phyloP scores from a whole-genome alignment of 64 coral and sea anemone genomes.

The Hydrozoanthus tunicans region DNA sequence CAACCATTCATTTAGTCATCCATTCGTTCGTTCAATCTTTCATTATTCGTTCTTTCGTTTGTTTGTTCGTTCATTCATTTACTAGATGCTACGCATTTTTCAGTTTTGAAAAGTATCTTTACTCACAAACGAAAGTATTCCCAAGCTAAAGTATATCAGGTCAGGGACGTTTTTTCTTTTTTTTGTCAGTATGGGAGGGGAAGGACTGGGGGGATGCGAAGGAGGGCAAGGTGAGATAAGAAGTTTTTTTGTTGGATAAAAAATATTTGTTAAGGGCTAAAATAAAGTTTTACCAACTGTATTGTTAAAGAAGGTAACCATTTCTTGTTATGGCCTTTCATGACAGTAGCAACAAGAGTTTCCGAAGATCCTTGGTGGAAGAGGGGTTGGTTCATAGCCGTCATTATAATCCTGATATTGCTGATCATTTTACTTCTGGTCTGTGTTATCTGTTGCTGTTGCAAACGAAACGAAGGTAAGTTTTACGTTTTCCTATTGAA shows the following conservation, averaged over 20 bases:
- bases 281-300: no score
- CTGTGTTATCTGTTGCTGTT: slow-evolving; percentile 17
- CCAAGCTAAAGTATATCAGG: no score
- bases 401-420: slow-evolving; percentile 3
- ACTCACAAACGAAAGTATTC: no score
- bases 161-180: no score
- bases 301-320: no score
- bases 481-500: no score
- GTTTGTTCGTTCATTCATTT: not conserved
- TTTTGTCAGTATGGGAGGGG: no score
- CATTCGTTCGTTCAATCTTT: not conserved
- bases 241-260: not conserved
- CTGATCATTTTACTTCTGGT: slow-evolving; percentile 21
- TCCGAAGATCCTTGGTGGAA: slow-evolving; percentile 31
- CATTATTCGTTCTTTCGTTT: not conserved
- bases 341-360: not conserved
- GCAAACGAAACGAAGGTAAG: slow-evolving; percentile 7
- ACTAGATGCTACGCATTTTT: not conserved
- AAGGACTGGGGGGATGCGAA: not conserved
- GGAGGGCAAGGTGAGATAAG: not conserved
- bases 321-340: not conserved
- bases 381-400: slow-evolving; percentile 15
- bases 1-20: not conserved
- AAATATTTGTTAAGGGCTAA: no score
- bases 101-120: not conserved